These are phyloP conservation scores for Copidosoma aretas DNA, from an alignment of 2,888 invertebrate species.

Conservation along the genomic window DNA sequence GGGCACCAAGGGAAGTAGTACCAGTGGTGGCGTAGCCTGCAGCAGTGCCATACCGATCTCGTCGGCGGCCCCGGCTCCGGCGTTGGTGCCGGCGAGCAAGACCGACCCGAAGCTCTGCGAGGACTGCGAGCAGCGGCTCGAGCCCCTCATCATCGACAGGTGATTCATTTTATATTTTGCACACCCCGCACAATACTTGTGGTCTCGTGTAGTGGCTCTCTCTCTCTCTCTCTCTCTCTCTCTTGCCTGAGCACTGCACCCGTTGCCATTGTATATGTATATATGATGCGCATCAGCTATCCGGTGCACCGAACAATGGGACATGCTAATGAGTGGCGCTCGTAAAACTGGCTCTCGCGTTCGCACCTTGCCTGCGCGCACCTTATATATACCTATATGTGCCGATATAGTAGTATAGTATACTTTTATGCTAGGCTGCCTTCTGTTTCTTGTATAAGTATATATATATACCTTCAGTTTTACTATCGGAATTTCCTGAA, in stretches of 20 bases:
- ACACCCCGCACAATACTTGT: no score
- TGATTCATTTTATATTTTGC: slow-evolving; percentile 48
- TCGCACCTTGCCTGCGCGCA: no score
- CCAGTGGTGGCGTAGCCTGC: slow-evolving; percentile 64
- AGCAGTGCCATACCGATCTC: slow-evolving; percentile 61
- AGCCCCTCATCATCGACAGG: slow-evolving; percentile 75
- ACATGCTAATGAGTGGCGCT: background rate
- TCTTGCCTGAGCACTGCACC: no score
- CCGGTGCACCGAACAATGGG: background rate
- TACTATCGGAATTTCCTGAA: no score
- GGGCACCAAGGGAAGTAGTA: slow-evolving; percentile 55
- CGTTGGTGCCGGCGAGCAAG: background rate
- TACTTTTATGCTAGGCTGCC: no score
- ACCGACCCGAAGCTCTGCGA: slow-evolving; percentile 73
- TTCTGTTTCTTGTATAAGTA: no score
- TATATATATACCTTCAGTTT: no score
- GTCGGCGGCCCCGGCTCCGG: background rate
- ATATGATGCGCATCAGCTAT: background rate
- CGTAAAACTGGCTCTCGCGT: background rate
- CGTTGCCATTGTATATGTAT: background rate
- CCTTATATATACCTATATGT: no score
- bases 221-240: no score
- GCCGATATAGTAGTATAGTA: no score
- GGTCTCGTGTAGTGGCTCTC: no score
- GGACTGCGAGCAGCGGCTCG: slow-evolving; percentile 84